phyloP scores from a whole-genome alignment of 2,113 vertebrate genomes.

The Suricata suricatta region DNA sequence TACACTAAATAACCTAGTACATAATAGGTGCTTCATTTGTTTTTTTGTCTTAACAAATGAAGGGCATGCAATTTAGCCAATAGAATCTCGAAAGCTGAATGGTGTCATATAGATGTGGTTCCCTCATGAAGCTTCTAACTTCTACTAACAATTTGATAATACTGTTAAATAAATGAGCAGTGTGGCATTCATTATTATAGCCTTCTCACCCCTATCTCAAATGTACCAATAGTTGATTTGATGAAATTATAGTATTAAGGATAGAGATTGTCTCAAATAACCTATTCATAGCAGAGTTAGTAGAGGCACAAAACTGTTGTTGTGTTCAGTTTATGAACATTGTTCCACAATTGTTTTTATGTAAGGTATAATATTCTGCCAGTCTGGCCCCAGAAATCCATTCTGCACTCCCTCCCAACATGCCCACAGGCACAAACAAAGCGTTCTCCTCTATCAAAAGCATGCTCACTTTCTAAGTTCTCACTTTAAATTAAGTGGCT shows the following conservation, averaged over 20 bases:
- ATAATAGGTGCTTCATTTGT: neutral
- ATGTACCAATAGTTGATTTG: neutral
- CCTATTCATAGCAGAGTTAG: neutral
- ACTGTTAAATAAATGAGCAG: neutral
- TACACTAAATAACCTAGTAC: neutral
- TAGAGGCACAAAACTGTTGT: neutral
- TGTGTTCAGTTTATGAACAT: neutral
- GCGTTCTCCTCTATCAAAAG: neutral
- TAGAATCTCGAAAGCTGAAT: neutral
- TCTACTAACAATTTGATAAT: neutral
- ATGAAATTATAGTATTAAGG: neutral
- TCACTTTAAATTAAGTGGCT: neutral
- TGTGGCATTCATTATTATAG: neutral
- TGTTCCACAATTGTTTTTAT: neutral
- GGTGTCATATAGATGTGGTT: neutral
- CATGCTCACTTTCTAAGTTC: neutral
- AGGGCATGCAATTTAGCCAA: neutral
- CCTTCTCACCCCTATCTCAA: neutral
- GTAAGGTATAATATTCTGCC: neutral
- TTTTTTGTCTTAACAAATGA: neutral
- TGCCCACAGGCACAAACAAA: neutral
- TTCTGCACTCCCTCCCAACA: neutral
- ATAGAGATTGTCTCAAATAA: slow-evolving; percentile 24
- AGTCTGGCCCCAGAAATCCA: neutral
- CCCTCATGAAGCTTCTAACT: neutral